Evolutionary conservation across 2,888 invertebrate genomes (phyloP), one percentile per base, ranked within the genome.

Genomic region (Cistogaster globosa): DNA sequence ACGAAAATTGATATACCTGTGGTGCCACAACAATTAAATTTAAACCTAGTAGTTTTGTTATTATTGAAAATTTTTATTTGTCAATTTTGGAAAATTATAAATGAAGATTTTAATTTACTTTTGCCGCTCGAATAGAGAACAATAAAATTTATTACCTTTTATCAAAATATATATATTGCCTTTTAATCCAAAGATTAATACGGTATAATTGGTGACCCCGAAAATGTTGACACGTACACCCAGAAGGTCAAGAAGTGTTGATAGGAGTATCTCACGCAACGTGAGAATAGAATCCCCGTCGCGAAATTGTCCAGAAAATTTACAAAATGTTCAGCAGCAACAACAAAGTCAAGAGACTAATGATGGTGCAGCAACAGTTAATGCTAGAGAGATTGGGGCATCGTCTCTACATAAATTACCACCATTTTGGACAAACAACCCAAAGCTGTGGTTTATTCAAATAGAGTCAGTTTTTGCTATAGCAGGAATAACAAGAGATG

Each of bases 351-450:
- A 48, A 16, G 7, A 26, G 4, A 42, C 5, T 22, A 45, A 12
- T 12, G 12, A 45, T 14, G 12, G 8, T 26, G 26, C 45, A 63
- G 7, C 42, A 20, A 42, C 14, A 42, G 14, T 14, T 42, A 62
- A 62, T 4, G 22, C 65, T n/a, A 48, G n/a, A 48, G 32, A 67
- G 51, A 53, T 53, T 53, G 53, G 18, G 20, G 53, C 67, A 36
- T 67, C 67, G 8, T 51, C 67, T 26, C 18, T 51, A 6, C 67
- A 67, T n/a, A 67, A 51, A 51, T n/a, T 67, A 36, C 51, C 67
- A 67, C 51, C 67, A 53, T 67, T 67, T 36, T 67, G 53, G 53
- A 36, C 36, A 51, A 67, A 53, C 51, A 67, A 67, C 53, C 36
- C 32, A 11, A 67, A 67, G 9, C 20, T 67, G 4, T 71, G 45